Base-by-base conservation (phyloP, 2,888 invertebrate genomes). In the Miltochrista miniata region DNA sequence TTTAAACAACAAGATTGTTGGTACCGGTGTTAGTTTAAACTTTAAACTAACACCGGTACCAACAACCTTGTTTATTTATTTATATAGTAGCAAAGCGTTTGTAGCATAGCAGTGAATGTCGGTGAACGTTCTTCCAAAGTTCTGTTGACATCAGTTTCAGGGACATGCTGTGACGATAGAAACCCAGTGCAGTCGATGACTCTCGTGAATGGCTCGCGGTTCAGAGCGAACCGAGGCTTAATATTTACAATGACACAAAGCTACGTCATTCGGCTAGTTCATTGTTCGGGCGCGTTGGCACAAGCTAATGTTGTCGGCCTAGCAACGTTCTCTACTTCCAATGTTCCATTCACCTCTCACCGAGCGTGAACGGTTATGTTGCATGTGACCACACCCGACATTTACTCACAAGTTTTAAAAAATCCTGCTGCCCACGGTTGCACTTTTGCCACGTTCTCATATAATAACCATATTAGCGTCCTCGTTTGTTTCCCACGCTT, bases 331-430 rank as follows among this genome's bases (percentile, higher is more conserved):
- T 72, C 80, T 78, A 68, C 70, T 76, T 74, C 73, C 68, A 76
- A 70, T 77, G 82, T 83, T 87, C 89, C 89, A 86, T 88, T 90
- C 89, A 90, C 90, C 90, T 90, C 90, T 90, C 86, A 89, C 90
- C 82, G 83, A 83, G 83, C 86, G 82, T 83, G 83, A 87, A 85
- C 85, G 83, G 83, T 80, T 79, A 76, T 75, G 68, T 70, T 73
- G 78, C 74, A 73, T 69, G 70, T 68, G 74, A 73, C 74, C 61
- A 61, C 70, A 67, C 61, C 68, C 48, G 57, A 49, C 48, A 53
- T 52, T 56, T 61, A 48, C 2, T 59, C 49, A 54, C 44, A 33
- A 54, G 44, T 29, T 61, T 62, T 59, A 62, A 29, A 33, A 47
- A 69, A 55, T 57, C 56, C 41, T 66, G 33, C 36, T 44, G 2